Base-by-base conservation (phyloP, 1,140 invertebrate species). In the Danaus plexippus region DNA sequence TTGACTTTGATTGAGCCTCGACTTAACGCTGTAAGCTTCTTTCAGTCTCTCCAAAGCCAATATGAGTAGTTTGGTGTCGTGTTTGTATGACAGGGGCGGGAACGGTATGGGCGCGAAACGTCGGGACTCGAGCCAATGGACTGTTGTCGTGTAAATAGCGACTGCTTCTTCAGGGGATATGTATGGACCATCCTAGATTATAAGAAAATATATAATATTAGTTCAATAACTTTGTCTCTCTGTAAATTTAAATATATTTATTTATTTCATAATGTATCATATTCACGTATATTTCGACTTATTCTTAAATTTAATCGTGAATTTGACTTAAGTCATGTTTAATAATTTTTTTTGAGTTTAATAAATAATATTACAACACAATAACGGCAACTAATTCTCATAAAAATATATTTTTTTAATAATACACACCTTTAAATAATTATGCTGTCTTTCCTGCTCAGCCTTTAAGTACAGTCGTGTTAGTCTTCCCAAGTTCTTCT, bases 1-100 rank as follows among this genome's bases (percentile, higher is more conserved):
- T 88, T 99, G 98, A 72, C 97, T 99, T 87, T 99, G 98, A 88
- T 99, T 99, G 47, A 99, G 81, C 41, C 98, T 90, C 5, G 97
- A 99, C 80, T 99, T 99, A 0, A 99, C 98, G 75, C 97, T 98
- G 88, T 99, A 99, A 0, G 98, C 98, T 89, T 99, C 98, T 80
- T 99, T 99, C 1, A 99, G 88, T 59, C 98, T 89, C 87, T 99
- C 98, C 47, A 99, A 86, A 1, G 98, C 98, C 43, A 99, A 88
- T 77, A 99, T 99, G 1, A 99, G 88, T 9, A 99, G 88, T 85
- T 99, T 99, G 0, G 98, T 99, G 87, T 99, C 98, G 79, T 99
- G 98, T 84, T 99, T 99, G 88, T 99, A 99, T 0, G 97, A 99
- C 0, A 99, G 89, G 0, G 98, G 98, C 10, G 98, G 98, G 88